Evolutionary conservation across 2,888 invertebrate genomes (phyloP).

Genomic region (Eupithecia subumbrata): DNA sequence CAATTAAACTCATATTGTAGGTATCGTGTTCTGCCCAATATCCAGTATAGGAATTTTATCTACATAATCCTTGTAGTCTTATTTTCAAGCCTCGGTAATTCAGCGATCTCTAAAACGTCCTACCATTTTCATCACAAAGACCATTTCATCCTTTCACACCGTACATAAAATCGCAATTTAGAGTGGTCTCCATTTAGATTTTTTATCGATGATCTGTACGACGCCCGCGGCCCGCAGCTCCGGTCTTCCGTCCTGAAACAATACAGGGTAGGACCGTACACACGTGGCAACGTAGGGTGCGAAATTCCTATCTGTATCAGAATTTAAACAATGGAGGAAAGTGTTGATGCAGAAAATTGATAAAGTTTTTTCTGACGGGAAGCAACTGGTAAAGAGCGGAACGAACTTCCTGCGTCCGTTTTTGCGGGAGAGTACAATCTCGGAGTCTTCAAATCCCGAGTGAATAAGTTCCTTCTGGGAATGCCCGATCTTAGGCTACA

Average conservation of each 20-base stretch:
- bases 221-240: constrained; percentile 43
- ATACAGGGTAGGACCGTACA: constrained; percentile 47
- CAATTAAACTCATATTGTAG: not conserved
- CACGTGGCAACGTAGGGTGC: constrained; percentile 6
- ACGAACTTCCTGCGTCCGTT: too few species aligned
- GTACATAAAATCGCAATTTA: constrained; percentile 50
- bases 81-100: constrained; percentile 4
- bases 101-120: constrained; percentile 10
- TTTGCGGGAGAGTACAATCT: too few species aligned
- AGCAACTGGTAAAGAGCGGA: too few species aligned
- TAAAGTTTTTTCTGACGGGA: not conserved
- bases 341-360: not conserved
- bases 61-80: not conserved
- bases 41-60: too few species aligned
- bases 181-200: constrained; percentile 66
- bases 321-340: not conserved
- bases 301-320: not conserved
- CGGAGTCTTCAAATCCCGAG: too few species aligned
- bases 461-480: too few species aligned
- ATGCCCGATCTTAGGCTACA: too few species aligned
- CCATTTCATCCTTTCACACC: constrained; percentile 39
- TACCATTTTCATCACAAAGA: constrained; percentile 35
- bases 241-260: constrained; percentile 64
- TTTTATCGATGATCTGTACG: constrained; percentile 48
- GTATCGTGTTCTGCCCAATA: not conserved